Base-by-base conservation (phyloP, 2,888 invertebrate genomes). In the Morinoia aosen region DNA sequence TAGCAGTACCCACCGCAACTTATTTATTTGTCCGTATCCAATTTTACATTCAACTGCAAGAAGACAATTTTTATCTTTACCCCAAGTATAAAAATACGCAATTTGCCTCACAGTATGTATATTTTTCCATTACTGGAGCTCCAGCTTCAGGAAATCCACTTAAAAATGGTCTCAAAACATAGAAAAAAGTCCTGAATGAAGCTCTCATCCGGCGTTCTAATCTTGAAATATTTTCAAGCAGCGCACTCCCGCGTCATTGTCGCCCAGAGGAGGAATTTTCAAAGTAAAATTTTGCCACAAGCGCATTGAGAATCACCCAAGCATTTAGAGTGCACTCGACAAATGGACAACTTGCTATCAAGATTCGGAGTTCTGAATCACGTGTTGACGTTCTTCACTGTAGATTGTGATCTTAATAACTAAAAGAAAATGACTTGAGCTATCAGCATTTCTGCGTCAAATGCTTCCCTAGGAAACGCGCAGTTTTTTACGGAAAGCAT, bases 151-250 rank as follows among this genome's bases (percentile, higher is more conserved):
- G 48, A 76, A 76, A 76, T 76, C 76, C 76, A 0, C 33, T 76
- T 19, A 76, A 76, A 76, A 76, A 76, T 76, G 25, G 25, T 76
- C 76, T 76, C 0, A 33, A 19, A 76, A 76, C 76, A 25, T 33
- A 33, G 76, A 33, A 76, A 76, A 76, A 25, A 76, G 33, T 33
- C 33, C 33, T 76, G 76, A 16, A 19, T 76, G 76, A 76, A 76
- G 76, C 76, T 40, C 90, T 90, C 90, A 90, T 48, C 48, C 48
- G 90, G 40, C 39, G 40, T 90, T 90, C 90, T 90, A 39, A 90
- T 90, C 90, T 90, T 39, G 90, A 90, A 90, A 90, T 90, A 48
- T 40, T 90, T 90, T 90, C 90, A 90, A n/a, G 39, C 76, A 25
- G 76, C 16, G 76, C 76, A 10, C 76, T 16, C 14, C 25, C 76